Evolutionary conservation across 2,797 vertebrate genomes (phyloP).

Genomic region (Pseudochaenichthys georgianus): DNA sequence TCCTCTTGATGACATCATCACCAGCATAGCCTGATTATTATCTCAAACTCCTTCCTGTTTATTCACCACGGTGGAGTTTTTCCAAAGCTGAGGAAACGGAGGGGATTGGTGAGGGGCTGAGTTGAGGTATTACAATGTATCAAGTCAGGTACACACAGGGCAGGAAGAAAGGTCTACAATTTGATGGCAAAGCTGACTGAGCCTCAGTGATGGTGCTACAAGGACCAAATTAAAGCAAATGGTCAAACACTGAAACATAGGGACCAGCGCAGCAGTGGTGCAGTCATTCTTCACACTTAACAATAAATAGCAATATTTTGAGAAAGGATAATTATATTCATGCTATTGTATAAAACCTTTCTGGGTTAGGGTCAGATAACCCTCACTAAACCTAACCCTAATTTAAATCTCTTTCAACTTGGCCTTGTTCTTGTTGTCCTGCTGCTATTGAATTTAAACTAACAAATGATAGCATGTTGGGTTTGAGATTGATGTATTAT

Average conservation of each 20-base stretch:
- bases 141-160: background rate
- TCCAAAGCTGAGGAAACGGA: slow-evolving; percentile 34
- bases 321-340: background rate
- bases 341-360: background rate
- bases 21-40: slow-evolving; percentile 69
- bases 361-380: background rate
- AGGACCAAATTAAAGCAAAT: background rate
- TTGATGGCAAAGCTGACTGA: background rate
- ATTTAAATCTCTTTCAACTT: background rate
- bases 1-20: slow-evolving; percentile 76
- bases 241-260: background rate
- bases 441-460: background rate
- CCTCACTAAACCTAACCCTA: too few species aligned
- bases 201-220: background rate
- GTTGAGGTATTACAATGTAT: background rate
- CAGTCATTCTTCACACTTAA: too few species aligned
- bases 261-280: background rate
- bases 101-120: background rate
- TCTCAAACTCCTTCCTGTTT: slow-evolving; percentile 85
- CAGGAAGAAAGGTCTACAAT: background rate
- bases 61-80: slow-evolving; percentile 50
- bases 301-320: background rate
- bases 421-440: too few species aligned
- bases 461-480: background rate
- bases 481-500: too few species aligned